phyloP scores from a whole-genome alignment of 2,888 invertebrate genomes.

The Notodonta dromedarius region DNA sequence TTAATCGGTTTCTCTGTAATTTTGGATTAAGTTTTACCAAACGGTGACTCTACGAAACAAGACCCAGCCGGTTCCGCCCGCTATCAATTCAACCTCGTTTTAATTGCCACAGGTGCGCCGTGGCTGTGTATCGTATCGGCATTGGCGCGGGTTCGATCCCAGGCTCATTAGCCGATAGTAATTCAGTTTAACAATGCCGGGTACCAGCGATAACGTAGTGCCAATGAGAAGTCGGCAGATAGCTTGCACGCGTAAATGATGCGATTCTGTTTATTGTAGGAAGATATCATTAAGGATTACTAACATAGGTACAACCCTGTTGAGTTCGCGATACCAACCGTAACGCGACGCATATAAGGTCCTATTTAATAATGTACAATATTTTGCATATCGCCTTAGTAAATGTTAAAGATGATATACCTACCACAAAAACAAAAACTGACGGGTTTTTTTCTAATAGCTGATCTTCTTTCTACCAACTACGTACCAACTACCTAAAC shows the following conservation, averaged over 20 bases:
- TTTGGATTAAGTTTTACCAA: background rate
- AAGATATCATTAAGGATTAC: background rate
- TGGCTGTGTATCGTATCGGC: constrained; percentile 18
- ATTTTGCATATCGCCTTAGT: no score
- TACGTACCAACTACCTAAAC: no score
- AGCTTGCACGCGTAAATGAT: constrained; percentile 26
- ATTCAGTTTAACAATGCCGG: constrained; percentile 65
- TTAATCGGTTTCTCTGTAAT: background rate
- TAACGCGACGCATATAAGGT: no score
- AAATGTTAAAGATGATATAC: no score
- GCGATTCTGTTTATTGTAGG: constrained; percentile 26
- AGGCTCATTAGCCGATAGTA: constrained; percentile 72
- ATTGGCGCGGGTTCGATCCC: constrained; percentile 51
- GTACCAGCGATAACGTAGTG: constrained; percentile 35
- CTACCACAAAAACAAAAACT: no score
- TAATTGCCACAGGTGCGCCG: constrained; percentile 35
- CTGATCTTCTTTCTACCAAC: no score
- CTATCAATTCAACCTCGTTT: constrained; percentile 26
- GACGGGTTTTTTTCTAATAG: no score
- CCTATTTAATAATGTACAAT: no score
- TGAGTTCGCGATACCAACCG: no score
- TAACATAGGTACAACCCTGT: no score
- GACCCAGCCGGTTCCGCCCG: constrained; percentile 15
- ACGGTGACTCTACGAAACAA: background rate
- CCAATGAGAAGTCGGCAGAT: constrained; percentile 23